These are phyloP conservation scores for Erpornis zantholeuca DNA, from an alignment of 2,113 vertebrate species.

Conservation along the genomic window DNA sequence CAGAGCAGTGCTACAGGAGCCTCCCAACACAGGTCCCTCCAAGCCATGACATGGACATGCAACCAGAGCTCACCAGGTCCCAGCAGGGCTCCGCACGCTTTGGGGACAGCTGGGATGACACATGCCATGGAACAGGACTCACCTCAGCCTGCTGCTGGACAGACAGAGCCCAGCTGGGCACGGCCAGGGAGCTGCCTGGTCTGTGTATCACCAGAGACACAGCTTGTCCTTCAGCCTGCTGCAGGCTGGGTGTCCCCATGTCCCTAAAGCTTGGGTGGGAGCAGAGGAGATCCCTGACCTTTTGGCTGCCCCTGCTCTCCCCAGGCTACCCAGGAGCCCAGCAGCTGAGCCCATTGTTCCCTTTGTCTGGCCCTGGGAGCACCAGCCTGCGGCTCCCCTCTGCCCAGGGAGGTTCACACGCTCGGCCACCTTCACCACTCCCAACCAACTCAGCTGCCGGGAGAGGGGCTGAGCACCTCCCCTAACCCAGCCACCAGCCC, in stretches of 20 bases:
- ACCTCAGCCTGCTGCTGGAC: not conserved
- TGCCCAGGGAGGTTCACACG: not conserved
- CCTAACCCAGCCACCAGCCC: not conserved
- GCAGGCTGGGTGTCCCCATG: fast-evolving
- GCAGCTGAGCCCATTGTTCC: not conserved
- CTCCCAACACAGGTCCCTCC: not conserved
- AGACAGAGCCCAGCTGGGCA: not conserved
- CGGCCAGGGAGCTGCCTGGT: fast-evolving
- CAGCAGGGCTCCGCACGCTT: not conserved
- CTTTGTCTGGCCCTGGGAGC: constrained; percentile 7
- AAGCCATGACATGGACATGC: fast-evolving
- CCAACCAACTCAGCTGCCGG: fast-evolving
- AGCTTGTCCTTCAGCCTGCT: not conserved
- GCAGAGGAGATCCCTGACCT: not conserved
- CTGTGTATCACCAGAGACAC: fast-evolving
- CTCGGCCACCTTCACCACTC: fast-evolving
- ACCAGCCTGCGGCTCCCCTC: not conserved
- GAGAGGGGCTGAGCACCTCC: fast-evolving
- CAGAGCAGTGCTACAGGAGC: not conserved
- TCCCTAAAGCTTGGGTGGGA: not conserved
- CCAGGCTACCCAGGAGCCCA: not conserved
- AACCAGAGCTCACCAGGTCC: not conserved
- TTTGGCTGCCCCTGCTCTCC: not conserved
- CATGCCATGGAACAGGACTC: not conserved
- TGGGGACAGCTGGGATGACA: not conserved